phyloP scores from a whole-genome alignment of 2,888 invertebrate species.

The Sussaba pulchella region DNA sequence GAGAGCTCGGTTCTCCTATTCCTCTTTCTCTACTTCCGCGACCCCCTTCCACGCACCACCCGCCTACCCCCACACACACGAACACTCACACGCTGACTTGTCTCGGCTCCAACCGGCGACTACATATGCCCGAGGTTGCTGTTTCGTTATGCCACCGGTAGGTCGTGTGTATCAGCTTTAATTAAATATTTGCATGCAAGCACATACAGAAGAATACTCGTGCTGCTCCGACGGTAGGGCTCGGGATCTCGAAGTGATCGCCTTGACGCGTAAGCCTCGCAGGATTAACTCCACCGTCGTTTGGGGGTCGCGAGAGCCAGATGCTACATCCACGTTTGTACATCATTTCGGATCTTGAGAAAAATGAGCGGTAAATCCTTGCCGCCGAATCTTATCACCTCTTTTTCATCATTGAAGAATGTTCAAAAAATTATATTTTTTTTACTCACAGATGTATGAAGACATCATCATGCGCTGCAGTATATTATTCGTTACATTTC shows the following conservation, averaged over 20 bases:
- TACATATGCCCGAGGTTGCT: constrained; percentile 72
- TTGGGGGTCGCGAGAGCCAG: not conserved
- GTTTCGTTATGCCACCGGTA: constrained; percentile 49
- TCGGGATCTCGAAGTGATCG: constrained; percentile 40
- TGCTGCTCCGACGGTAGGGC: constrained; percentile 3
- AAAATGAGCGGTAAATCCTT: not conserved
- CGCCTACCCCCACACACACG: constrained; percentile 53
- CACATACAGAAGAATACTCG: constrained; percentile 50
- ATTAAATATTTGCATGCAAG: constrained; percentile 81
- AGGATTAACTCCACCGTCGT: constrained; percentile 27
- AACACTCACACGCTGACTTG: constrained; percentile 61
- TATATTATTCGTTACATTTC: too few relatives aligned
- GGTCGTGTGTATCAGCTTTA: constrained; percentile 72
- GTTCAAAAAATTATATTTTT: too few relatives aligned
- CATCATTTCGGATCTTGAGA: not conserved
- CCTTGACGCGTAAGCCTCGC: constrained; percentile 41
- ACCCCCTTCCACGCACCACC: constrained; percentile 46
- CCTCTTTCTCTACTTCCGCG: constrained; percentile 53
- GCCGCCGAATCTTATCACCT: too few relatives aligned
- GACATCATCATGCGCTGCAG: too few relatives aligned
- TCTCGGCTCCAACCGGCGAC: constrained; percentile 49
- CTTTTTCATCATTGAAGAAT: too few relatives aligned
- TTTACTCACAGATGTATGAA: too few relatives aligned
- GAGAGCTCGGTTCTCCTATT: constrained; percentile 51
- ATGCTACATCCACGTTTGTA: not conserved